Evolutionary conservation across 2,113 vertebrate genomes (phyloP).

Genomic region (Hepsetus odoe): DNA sequence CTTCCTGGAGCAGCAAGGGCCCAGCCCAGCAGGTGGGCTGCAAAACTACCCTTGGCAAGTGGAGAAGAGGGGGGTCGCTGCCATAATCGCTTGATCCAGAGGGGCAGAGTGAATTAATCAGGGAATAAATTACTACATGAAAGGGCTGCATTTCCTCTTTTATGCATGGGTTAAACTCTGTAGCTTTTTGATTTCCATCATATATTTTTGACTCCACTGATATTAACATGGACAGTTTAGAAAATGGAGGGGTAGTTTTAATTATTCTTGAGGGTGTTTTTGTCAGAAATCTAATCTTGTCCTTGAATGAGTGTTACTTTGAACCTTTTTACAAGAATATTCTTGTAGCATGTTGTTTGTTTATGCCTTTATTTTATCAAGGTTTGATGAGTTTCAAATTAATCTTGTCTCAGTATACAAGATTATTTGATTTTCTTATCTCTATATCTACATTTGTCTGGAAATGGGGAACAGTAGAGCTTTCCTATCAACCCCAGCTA

Average conservation of each 20-base stretch:
- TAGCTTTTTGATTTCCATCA: background rate
- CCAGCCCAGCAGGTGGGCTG: constrained; percentile 69
- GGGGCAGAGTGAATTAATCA: constrained; percentile 72
- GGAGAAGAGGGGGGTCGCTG: constrained; percentile 49
- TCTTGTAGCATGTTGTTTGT: too few relatives aligned
- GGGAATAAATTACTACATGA: constrained; percentile 75
- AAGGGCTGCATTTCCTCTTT: constrained; percentile 56
- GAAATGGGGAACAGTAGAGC: too few relatives aligned
- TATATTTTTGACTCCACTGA: background rate
- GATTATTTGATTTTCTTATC: too few relatives aligned
- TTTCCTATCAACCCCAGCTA: too few relatives aligned
- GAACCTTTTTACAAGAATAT: background rate
- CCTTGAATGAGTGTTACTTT: background rate
- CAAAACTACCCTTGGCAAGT: constrained; percentile 25
- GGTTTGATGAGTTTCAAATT: too few relatives aligned
- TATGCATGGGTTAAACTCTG: constrained; percentile 26
- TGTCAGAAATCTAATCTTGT: background rate
- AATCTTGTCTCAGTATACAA: too few relatives aligned
- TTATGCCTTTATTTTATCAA: too few relatives aligned
- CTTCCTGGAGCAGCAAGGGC: constrained; percentile 50
- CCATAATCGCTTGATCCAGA: constrained; percentile 64
- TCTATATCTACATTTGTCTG: too few relatives aligned
- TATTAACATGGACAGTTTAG: background rate
- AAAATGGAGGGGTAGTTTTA: background rate
- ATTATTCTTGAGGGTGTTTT: background rate